Conservation (phyloP, 37 sponge, comb jelly and placozoan genomes). For the Cladorhizidae sp. region DNA sequence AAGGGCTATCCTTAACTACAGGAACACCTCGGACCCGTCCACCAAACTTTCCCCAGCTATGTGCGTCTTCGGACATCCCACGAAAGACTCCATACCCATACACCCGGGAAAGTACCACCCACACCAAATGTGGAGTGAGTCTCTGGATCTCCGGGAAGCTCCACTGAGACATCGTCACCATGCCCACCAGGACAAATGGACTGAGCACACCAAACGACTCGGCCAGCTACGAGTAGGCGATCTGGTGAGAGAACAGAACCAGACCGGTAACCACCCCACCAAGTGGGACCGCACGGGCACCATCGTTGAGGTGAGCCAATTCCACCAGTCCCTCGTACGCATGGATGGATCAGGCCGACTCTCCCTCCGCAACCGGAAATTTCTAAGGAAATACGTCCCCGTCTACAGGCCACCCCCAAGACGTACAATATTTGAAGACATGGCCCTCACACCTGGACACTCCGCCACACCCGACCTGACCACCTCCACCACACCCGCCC, state of each 20-base stretch:
- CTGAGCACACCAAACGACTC: slow-evolving; percentile 39
- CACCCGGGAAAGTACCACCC: slow-evolving; percentile 32
- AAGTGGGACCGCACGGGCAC: no score
- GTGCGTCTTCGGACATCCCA: slow-evolving; percentile 41
- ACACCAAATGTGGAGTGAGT: slow-evolving; percentile 18
- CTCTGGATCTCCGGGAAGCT: slow-evolving; percentile 8
- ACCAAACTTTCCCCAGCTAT: slow-evolving; percentile 53
- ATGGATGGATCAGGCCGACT: slow-evolving; percentile 32
- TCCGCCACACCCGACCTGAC: no score
- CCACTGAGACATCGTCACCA: slow-evolving; percentile 42
- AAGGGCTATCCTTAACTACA: slow-evolving; percentile 39
- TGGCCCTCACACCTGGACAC: no score
- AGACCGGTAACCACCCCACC: no score
- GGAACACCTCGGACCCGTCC: slow-evolving; percentile 41
- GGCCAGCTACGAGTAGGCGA: slow-evolving; percentile 24
- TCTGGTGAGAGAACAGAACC: slow-evolving; percentile 45
- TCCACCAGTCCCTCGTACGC: slow-evolving; percentile 36
- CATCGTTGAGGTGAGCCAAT: slow-evolving; percentile 36
- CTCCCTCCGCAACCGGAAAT: slow-evolving; percentile 35
- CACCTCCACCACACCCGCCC: no score
- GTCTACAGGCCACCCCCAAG: no score
- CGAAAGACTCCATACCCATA: slow-evolving; percentile 41
- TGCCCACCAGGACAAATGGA: slow-evolving; percentile 38
- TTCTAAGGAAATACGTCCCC: slow-evolving; percentile 35
- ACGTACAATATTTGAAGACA: no score